These are phyloP conservation scores for Pelusios castaneus DNA, from an alignment of 2,113 vertebrate species.

Conservation along the genomic window DNA sequence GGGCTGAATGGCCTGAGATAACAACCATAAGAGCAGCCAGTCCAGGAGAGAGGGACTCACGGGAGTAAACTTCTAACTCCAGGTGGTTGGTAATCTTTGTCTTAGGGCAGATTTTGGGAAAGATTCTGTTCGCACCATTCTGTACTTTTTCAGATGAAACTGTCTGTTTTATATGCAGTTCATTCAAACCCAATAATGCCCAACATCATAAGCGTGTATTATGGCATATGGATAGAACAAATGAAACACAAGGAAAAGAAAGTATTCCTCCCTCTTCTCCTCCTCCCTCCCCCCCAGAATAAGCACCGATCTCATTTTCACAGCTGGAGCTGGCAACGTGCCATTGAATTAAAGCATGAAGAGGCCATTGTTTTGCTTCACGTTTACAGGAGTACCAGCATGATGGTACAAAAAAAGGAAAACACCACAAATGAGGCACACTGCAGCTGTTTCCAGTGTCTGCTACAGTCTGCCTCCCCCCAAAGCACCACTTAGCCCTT, in stretches of 20 bases:
- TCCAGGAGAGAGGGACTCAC: not conserved
- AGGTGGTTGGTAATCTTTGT: not conserved
- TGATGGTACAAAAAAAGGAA: too few relatives aligned
- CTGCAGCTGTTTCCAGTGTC: not conserved
- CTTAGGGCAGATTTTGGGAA: not conserved
- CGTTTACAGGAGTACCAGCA: not conserved
- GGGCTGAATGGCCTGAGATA: not conserved
- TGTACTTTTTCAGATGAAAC: not conserved
- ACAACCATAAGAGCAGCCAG: not conserved
- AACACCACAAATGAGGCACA: not conserved
- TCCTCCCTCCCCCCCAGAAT: not conserved
- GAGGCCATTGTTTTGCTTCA: not conserved
- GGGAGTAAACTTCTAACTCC: not conserved
- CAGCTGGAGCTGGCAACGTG: not conserved
- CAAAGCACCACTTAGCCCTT: not conserved
- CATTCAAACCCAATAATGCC: not conserved
- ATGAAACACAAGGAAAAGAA: not conserved
- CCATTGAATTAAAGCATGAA: not conserved
- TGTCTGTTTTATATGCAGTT: not conserved
- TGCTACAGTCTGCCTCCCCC: not conserved
- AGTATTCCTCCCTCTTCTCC: not conserved
- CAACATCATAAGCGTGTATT: not conserved
- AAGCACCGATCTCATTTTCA: constrained; percentile 1
- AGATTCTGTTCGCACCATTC: not conserved
- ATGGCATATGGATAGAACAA: not conserved